Evolutionary conservation across 1,140 invertebrate species (phyloP), one percentile per base, ranked within the genome.

Genomic region (Drosophila dunni): DNA sequence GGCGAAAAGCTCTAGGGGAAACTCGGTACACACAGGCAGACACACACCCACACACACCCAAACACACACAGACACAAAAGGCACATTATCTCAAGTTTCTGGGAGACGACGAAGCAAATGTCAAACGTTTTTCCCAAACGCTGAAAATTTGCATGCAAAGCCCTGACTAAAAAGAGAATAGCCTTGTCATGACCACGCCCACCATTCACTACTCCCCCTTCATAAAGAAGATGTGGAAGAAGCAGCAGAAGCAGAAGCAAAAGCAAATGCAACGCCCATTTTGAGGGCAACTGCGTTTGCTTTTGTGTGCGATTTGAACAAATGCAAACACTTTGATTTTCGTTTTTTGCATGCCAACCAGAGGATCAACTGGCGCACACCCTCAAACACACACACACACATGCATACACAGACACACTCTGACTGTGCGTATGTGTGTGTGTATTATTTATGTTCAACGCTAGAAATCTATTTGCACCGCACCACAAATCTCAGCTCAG

Each of bases 401-500:
- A 78, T 54, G 71, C 61, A 50, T 61, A 57, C 57, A 48, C 62
- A 60, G 45, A 60, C 34, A 20, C 15, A 20, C 29, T 46, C 46
- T 60, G 58, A 45, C 7, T 64, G 58, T 53, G 40, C 50, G 51
- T 62, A 44, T 76, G 66, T 86, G 83, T 82, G 72, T 83, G 77
- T 67, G 84, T 89, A 89, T 89, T 89, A 89, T 89, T 89, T 89
- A 89, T 89, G 84, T 89, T 75, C 84, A 89, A 66, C 80, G 84
- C 84, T 89, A 89, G 85, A 90, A 90, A 90, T 90, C 86, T 90
- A 90, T 90, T 90, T 90, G 86, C 84, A 86, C 86, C 86, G 77
- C 86, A 90, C 86, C 86, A 90, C 86, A 90, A 90, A 90, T 90
- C 86, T 90, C 86, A 86, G 81, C 86, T 90, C 73, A 82, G 81